Evolutionary conservation across 2,797 vertebrate genomes (phyloP), one percentile per base, ranked within the genome.

Genomic region (Ctenochaetus hawaiiensis): DNA sequence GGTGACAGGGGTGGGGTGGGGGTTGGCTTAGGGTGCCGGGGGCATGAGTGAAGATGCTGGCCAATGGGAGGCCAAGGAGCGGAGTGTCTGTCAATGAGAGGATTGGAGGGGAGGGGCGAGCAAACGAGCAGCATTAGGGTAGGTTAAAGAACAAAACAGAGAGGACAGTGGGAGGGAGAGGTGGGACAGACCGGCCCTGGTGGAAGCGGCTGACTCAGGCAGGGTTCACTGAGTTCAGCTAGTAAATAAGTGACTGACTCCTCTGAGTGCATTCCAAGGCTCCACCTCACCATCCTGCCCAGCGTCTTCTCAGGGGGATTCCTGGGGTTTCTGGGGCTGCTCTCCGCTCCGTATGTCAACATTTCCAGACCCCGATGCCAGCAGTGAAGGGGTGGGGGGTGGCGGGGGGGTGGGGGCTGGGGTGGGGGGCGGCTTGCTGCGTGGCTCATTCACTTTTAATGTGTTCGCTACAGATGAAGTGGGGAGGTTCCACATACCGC

Each of bases 161-260:
- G 84, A 20, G 53, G 49, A 57, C 61, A 82, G 89, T 67, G 77
- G 76, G 81, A 80, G 83, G 51, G 66, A 45, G 83, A 23, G 81
- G 74, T 69, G 81, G 76, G 81, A 49, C 66, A 72, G 78, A 59
- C 67, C 59, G 86, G 73, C 58, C 51, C 5, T 6, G 70, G 73
- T 88, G 91, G 90, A 92, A 92, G 91, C 66, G 41, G 94, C 93
- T 94, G 83, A 94, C 86, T 96, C 94, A 94, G 87, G 90, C 89
- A 77, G 85, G 90, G 94, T 96, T 97, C 96, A 95, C 92, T 44
- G 87, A 94, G 94, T 95, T 94, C 88, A 91, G 92, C 92, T 85
- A 92, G 93, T 94, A 95, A 96, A 96, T 93, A 94, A 96, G 90
- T 92, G 94, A 95, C 78, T 90, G 91, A 94, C 67, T 91, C 86